Evolutionary conservation across 30 jellyfish, hydroid and myxozoan species (phyloP), one percentile per base, ranked within the genome.

Genomic region (Hydra vulgaris): DNA sequence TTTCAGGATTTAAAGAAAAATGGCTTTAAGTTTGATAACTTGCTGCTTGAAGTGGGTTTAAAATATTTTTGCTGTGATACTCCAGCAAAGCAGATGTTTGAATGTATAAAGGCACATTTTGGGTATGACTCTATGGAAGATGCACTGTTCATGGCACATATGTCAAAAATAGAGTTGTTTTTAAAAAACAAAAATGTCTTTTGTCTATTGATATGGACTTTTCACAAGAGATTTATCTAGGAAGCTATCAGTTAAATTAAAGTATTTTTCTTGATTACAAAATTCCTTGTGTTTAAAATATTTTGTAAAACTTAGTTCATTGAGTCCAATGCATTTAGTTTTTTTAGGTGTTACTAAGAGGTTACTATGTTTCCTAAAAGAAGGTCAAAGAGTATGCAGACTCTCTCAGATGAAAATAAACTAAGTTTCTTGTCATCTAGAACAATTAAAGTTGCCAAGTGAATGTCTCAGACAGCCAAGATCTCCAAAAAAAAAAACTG

Each of bases 381-480:
- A 79, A 24, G 86, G 86, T 40, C 89, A 87, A 40, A 27, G 27
- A 25, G 70, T 21, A 27, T 74, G 88, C 70, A 83, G 53, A 56
- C n/a, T n/a, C 76, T 83, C 52, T 83, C 88, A 53, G 25, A 20
- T 52, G 23, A 80, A 71, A 66, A 53, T 85, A 16, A 70, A 25
- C 23, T 66, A 79, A 66, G 81, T 85, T 61, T 85, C 95, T 0
- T 56, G 27, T 54, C 24, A 56, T 15, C 82, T 85, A 56, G 61
- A 17, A 15, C 25, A 52, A 17, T 73, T 76, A 23, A 79, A 25
- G 19, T 17, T 85, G 26, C 89, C 95, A 26, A 20, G 76, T 66
- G 95, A 79, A 68, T 72, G 81, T 22, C 86, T 76, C 23, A 70
- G 90, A 53, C 89, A 86, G 70, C 95, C 95, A 80, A 54, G 90